phyloP scores from a whole-genome alignment of 2,888 invertebrate species.

The Drosophila aldrichi region DNA sequence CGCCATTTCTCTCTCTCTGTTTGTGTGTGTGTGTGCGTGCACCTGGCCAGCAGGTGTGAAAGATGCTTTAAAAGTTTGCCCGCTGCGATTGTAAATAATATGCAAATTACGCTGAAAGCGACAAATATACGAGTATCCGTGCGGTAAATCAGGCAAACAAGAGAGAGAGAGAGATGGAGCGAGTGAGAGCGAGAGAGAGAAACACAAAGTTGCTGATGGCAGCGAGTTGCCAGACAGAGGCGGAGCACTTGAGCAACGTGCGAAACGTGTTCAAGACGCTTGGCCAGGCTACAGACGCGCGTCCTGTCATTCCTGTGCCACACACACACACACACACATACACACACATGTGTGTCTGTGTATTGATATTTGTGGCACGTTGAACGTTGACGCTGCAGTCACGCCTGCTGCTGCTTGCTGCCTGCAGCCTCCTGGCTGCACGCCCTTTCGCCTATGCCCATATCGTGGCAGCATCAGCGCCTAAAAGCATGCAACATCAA shows the following conservation, averaged over 20 bases:
- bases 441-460: slow-evolving; percentile 2
- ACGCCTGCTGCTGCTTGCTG: slow-evolving; percentile 7
- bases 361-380: slow-evolving; percentile 79
- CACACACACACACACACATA: too few relatives aligned
- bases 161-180: neutral
- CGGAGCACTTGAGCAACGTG: slow-evolving; percentile 70
- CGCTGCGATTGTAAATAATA: slow-evolving; percentile 74
- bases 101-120: slow-evolving; percentile 75
- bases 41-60: slow-evolving; percentile 70
- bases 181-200: neutral
- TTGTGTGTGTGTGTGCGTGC: slow-evolving; percentile 13
- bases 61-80: slow-evolving; percentile 70
- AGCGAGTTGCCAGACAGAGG: neutral
- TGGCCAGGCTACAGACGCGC: slow-evolving; percentile 30
- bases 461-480: slow-evolving; percentile 57
- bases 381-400: slow-evolving; percentile 64
- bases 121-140: slow-evolving; percentile 76
- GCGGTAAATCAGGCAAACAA: slow-evolving; percentile 72
- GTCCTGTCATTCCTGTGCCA: slow-evolving; percentile 26
- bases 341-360: slow-evolving; percentile 16
- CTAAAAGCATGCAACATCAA: slow-evolving; percentile 66
- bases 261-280: slow-evolving; percentile 74
- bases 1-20: neutral
- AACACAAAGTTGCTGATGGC: slow-evolving; percentile 66
- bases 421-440: neutral